A percentile compares a stretch with the other conserved stretches of the same genome.
Conservation (phyloP, 1,140 invertebrate species). For the Drosophila elegans region DNA sequence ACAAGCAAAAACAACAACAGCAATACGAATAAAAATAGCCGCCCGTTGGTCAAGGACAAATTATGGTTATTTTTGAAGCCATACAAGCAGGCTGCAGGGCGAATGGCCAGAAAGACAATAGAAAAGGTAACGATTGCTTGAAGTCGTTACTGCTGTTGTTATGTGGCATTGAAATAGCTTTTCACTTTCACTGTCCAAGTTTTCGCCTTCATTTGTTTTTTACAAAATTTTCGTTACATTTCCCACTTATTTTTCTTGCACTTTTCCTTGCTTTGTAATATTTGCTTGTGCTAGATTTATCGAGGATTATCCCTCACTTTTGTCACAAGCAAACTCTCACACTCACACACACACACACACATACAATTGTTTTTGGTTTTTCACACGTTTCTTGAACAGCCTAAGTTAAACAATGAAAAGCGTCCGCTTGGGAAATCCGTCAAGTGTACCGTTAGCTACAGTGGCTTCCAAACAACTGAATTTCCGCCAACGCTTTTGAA, state of each 20-base stretch:
- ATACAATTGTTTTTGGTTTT: slow-evolving; percentile 33
- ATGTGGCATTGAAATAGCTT: slow-evolving; percentile 26
- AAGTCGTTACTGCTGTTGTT: slow-evolving; percentile 24
- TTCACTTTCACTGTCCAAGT: slow-evolving; percentile 63
- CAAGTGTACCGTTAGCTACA: slow-evolving; percentile 70
- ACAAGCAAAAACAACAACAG: slow-evolving; percentile 16
- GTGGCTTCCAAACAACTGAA: slow-evolving; percentile 72
- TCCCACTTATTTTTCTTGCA: slow-evolving; percentile 33
- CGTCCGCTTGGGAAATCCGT: slow-evolving; percentile 19
- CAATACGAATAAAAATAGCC: slow-evolving; percentile 57
- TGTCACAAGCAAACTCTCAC: slow-evolving; percentile 37
- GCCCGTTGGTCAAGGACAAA: slow-evolving; percentile 62
- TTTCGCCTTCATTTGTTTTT: slow-evolving; percentile 3
- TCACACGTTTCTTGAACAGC: slow-evolving; percentile 44
- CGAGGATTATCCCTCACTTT: slow-evolving; percentile 33
- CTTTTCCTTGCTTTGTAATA: slow-evolving; percentile 39
- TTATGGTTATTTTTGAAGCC: slow-evolving; percentile 81
- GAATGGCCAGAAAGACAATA: slow-evolving; percentile 18
- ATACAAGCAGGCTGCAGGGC: slow-evolving; percentile 56
- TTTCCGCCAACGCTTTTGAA: slow-evolving; percentile 42
- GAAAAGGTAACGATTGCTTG: slow-evolving; percentile 34
- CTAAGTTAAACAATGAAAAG: slow-evolving; percentile 16
- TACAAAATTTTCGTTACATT: slow-evolving; percentile 14
- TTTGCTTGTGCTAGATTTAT: slow-evolving; percentile 38
- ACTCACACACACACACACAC: slow-evolving; percentile 26